Base-by-base conservation (phyloP, 2,888 invertebrate genomes). In the Sinotaia quadrata region DNA sequence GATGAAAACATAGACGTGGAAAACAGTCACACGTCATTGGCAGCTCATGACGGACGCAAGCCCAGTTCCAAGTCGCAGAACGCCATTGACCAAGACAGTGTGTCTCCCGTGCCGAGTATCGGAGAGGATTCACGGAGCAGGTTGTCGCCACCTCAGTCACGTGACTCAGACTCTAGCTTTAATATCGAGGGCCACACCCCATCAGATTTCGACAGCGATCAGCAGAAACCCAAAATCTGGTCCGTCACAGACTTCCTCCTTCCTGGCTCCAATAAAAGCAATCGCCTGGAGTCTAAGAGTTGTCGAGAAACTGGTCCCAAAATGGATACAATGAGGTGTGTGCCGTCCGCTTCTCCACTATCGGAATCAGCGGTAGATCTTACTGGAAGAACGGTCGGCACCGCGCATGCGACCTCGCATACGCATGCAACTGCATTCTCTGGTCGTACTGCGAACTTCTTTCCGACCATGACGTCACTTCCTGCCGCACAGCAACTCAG, bases 201-300 rank as follows among this genome's bases (percentile, higher is more conserved):
- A 12, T 61, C 67, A 67, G 70, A 68, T 29, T 60, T 69, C 18
- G 69, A 73, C 44, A 52, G 70, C 41, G 71, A 52, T 29, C 72
- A 75, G 34, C 72, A 72, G 27, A 81, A 79, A 70, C 80, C 81
- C 67, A 83, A 81, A 69, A 83, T 83, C 63, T 83, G 83, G 83
- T 83, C 83, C 12, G 81, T 83, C 31, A 79, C 77, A 41, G 78
- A 80, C 61, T 75, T 75, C 51, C 66, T 75, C 33, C 66, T 72
- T 47, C 68, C 71, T 2, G 63, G 57, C 54, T 29, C 59, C 44
- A 56, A 47, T 67, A 56, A 57, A n/a, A 4, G 18, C 49, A 27
- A n/a, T 27, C 27, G n/a, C 63, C 3, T 8, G 5, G 65, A 65
- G 10, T 41, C 33, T 41, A 66, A 44, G 54, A 66, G 56, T 24